phyloP scores from a whole-genome alignment of 2,797 vertebrate species.

The Macropus fuliginosus region DNA sequence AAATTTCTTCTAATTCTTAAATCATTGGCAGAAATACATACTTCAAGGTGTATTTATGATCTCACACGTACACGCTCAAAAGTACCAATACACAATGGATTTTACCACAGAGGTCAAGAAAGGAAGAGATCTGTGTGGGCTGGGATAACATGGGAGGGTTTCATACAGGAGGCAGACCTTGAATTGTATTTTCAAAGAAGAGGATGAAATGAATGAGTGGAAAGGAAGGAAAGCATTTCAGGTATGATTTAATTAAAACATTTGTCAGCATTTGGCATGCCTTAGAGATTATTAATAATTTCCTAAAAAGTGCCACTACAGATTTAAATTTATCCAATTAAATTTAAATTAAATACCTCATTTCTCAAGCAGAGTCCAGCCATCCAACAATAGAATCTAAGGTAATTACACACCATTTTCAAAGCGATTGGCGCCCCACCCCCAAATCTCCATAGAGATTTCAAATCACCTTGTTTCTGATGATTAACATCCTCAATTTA shows the following conservation, averaged over 20 bases:
- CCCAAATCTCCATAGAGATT: background rate
- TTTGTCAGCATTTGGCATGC: background rate
- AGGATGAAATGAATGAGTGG: background rate
- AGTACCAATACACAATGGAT: background rate
- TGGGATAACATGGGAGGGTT: background rate
- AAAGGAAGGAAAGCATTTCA: background rate
- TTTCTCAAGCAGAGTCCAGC: background rate
- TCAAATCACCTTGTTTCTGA: background rate
- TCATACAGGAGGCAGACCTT: background rate
- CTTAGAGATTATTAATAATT: slow-evolving; percentile 16
- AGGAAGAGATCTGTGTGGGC: slow-evolving; percentile 4
- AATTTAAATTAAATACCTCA: background rate
- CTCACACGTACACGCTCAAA: background rate
- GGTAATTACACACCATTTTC: background rate
- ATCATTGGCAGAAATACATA: background rate
- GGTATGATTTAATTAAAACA: slow-evolving; percentile 3
- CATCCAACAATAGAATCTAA: background rate
- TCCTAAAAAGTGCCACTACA: background rate
- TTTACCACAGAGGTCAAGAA: background rate
- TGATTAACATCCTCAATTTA: background rate
- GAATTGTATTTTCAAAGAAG: background rate
- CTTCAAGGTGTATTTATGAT: background rate
- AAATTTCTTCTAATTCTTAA: background rate
- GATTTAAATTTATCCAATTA: slow-evolving; percentile 21
- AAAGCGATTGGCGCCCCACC: background rate